Percentiles rank a stretch among this genome's conserved stretches.
Evolutionary conservation across 1,140 invertebrate genomes (phyloP).

Genomic region (Holcopasites calliopsidis): DNA sequence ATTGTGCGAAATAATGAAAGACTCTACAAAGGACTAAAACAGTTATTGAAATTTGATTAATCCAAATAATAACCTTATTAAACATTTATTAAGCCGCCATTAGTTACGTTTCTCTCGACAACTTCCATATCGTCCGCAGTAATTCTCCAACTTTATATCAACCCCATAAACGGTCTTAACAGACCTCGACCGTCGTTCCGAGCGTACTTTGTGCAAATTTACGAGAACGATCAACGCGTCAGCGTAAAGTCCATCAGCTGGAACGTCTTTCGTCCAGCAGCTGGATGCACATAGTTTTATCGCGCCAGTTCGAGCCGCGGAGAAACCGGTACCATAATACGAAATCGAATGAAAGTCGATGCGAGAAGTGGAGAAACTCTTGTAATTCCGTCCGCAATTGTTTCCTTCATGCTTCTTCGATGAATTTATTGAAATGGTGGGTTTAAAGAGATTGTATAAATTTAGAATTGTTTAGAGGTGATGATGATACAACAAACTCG

Average conservation of each 20-base stretch:
- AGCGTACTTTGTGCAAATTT: constrained; percentile 26
- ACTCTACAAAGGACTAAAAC: too few relatives aligned
- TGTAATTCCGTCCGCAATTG: constrained; percentile 7
- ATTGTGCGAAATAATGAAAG: too few relatives aligned
- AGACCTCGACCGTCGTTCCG: background rate
- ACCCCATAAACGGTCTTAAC: constrained; percentile 12
- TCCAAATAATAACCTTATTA: background rate
- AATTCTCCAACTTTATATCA: constrained; percentile 16
- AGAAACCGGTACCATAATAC: constrained; percentile 22
- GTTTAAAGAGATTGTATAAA: too few relatives aligned
- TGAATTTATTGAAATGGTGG: too few relatives aligned
- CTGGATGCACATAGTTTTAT: constrained; percentile 47
- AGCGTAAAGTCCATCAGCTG: constrained; percentile 35
- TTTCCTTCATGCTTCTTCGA: background rate
- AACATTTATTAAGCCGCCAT: background rate
- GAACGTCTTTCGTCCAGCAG: constrained; percentile 34
- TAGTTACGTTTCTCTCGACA: background rate
- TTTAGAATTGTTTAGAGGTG: too few relatives aligned
- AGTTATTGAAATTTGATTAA: too few relatives aligned
- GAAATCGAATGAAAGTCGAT: constrained; percentile 7
- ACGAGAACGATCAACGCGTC: constrained; percentile 17
- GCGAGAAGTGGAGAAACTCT: constrained; percentile 7
- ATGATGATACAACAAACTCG: too few relatives aligned
- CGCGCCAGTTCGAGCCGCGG: constrained; percentile 1
- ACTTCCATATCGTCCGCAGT: background rate